A percentile compares a stretch with the other conserved stretches of the same genome.
Conservation (phyloP, 23 tunicate genomes). For the Pegea sp. region DNA sequence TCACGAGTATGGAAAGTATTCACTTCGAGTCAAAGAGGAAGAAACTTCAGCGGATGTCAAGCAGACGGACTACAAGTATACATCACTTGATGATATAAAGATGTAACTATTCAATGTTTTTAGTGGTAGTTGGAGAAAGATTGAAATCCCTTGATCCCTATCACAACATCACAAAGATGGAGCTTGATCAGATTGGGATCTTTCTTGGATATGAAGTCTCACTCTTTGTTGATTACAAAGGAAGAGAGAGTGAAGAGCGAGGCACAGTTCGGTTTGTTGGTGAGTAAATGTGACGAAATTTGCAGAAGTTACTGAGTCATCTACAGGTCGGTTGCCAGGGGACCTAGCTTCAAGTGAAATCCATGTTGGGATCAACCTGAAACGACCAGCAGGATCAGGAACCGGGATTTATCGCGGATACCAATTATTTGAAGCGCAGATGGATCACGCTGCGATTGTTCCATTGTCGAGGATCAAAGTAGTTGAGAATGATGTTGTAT, state of each 20-base stretch:
- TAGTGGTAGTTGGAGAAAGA: no score
- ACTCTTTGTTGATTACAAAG: slow-evolving; percentile 53
- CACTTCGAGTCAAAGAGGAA: slow-evolving; percentile 10
- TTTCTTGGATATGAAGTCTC: slow-evolving; percentile 45
- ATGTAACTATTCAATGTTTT: no score
- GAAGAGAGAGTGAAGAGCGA: slow-evolving; percentile 68
- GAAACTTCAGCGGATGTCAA: background rate
- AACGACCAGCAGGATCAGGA: slow-evolving; percentile 54
- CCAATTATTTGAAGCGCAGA: slow-evolving; percentile 56
- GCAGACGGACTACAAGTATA: background rate
- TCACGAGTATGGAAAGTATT: no score
- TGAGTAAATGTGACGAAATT: slow-evolving; percentile 1
- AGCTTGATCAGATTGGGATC: slow-evolving; percentile 16
- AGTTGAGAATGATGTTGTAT: slow-evolving; percentile 11
- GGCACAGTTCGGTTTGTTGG: slow-evolving; percentile 72
- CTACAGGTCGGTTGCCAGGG: slow-evolving; percentile 44
- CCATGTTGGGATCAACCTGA: slow-evolving; percentile 63
- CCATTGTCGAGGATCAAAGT: no score
- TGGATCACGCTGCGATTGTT: slow-evolving; percentile 79
- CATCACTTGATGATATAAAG: no score
- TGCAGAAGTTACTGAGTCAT: background rate
- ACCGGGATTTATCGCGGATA: slow-evolving; percentile 51
- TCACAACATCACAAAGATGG: no score
- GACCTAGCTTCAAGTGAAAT: slow-evolving; percentile 26
- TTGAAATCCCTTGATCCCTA: no score